Evolutionary conservation across 2,113 vertebrate genomes (phyloP).

Genomic region (Willisornis vidua): DNA sequence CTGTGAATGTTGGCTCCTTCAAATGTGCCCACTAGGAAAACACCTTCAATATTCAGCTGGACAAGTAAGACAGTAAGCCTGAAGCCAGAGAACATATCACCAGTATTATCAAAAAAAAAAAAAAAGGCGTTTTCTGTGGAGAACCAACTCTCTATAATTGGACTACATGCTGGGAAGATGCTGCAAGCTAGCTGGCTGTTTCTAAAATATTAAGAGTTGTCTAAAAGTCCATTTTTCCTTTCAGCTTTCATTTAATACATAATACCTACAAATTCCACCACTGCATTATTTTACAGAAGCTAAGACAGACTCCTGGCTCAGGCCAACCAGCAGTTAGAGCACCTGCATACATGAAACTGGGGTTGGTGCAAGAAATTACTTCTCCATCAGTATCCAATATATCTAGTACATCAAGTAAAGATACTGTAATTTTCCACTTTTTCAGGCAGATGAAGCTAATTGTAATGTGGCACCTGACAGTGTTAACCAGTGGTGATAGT

Average conservation of each 20-base stretch:
- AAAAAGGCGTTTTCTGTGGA: neutral
- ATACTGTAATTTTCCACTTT: neutral
- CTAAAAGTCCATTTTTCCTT: neutral
- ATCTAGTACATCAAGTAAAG: neutral
- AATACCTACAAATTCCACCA: neutral
- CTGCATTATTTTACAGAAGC: neutral
- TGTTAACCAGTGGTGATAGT: neutral
- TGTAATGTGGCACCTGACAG: neutral
- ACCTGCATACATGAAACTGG: neutral
- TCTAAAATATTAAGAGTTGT: neutral
- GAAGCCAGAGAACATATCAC: neutral
- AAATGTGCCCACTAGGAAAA: neutral
- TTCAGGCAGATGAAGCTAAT: neutral
- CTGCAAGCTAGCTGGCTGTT: neutral
- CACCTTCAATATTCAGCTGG: neutral
- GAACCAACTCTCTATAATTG: neutral
- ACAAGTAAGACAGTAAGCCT: neutral
- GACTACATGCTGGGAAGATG: neutral
- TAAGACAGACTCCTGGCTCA: neutral
- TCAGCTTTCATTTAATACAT: neutral
- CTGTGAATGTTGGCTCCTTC: neutral
- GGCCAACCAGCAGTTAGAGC: neutral
- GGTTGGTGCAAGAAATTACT: neutral
- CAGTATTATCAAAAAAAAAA: neutral
- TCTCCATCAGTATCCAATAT: neutral